Evolutionary conservation across 2,797 vertebrate genomes (phyloP).

Genomic region (Mormyrus hasselquistii): DNA sequence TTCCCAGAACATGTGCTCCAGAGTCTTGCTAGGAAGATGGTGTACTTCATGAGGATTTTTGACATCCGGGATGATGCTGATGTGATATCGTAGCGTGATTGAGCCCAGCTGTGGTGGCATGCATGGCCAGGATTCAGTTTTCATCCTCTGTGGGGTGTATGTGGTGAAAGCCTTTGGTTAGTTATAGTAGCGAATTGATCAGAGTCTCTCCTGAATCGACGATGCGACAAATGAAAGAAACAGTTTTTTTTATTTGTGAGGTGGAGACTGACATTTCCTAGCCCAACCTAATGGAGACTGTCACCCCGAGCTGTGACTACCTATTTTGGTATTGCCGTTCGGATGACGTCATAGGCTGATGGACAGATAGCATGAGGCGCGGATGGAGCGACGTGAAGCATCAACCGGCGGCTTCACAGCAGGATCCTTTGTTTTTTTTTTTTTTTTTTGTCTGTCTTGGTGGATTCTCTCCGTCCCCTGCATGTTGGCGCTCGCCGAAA

Average conservation of each 20-base stretch:
- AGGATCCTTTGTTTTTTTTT: not conserved
- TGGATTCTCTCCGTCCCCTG: not conserved
- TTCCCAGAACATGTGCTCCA: not conserved
- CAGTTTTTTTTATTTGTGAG: not conserved
- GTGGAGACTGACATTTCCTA: not conserved
- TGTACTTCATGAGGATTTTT: not conserved
- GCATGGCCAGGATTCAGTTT: not conserved
- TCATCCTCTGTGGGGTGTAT: not conserved
- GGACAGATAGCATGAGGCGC: not conserved
- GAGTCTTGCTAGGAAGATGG: not conserved
- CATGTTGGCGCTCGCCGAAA: slow-evolving; percentile 23
- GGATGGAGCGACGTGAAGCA: not conserved
- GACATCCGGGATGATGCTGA: not conserved
- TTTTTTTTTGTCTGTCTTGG: not conserved
- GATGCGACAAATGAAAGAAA: not conserved
- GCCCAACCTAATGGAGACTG: not conserved
- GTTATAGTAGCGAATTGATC: not conserved
- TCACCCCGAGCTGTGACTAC: not conserved
- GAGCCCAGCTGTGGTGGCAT: not conserved
- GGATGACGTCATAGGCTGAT: not conserved
- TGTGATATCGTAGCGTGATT: not conserved
- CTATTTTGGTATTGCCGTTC: not conserved
- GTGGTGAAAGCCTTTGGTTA: not conserved
- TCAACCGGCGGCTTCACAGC: not conserved
- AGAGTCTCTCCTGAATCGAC: not conserved